These are phyloP conservation scores for Peromyscus polionotus DNA, from an alignment of 2,113 vertebrate species.

Conservation along the genomic window DNA sequence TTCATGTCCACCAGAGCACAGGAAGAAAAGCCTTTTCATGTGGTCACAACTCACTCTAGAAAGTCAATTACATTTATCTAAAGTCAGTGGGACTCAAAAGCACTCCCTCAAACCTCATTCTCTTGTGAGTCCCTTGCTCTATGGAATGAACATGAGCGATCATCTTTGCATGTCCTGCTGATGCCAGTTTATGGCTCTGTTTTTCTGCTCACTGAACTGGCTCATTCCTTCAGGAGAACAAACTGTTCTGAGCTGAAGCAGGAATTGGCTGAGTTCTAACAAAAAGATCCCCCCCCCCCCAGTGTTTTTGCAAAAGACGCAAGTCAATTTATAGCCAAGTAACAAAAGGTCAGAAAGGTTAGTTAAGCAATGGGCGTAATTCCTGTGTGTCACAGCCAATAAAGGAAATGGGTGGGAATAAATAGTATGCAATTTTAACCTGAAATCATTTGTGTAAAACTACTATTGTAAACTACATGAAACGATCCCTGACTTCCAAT, in stretches of 20 bases:
- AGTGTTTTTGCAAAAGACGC: constrained; percentile 91
- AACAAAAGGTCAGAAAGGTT: constrained; percentile 91
- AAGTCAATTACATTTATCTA: constrained; percentile 78
- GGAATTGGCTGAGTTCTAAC: constrained; percentile 91
- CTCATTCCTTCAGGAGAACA: constrained; percentile 91
- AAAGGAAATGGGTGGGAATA: constrained; percentile 89
- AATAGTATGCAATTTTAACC: constrained; percentile 82
- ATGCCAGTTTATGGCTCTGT: constrained; percentile 88
- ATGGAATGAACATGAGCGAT: constrained; percentile 64
- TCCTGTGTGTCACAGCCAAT: constrained; percentile 90
- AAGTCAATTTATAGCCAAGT: constrained; percentile 91
- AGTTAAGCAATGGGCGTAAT: constrained; percentile 89
- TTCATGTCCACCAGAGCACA: constrained; percentile 27
- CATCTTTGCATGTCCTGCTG: constrained; percentile 83
- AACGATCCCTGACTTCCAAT: constrained; percentile 71
- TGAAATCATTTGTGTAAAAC: constrained; percentile 78
- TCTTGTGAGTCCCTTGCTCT: constrained; percentile 43
- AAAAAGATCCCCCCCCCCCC: constrained; percentile 88
- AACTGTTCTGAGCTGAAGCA: constrained; percentile 90
- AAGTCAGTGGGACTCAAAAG: constrained; percentile 41
- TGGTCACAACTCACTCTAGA: constrained; percentile 70
- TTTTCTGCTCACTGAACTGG: constrained; percentile 91
- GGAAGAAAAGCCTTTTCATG: constrained; percentile 62
- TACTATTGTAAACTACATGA: constrained; percentile 82
- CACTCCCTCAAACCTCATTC: background rate